Base-by-base conservation (phyloP, 2,888 invertebrate species). In the Scaptomyza caliginosa region DNA sequence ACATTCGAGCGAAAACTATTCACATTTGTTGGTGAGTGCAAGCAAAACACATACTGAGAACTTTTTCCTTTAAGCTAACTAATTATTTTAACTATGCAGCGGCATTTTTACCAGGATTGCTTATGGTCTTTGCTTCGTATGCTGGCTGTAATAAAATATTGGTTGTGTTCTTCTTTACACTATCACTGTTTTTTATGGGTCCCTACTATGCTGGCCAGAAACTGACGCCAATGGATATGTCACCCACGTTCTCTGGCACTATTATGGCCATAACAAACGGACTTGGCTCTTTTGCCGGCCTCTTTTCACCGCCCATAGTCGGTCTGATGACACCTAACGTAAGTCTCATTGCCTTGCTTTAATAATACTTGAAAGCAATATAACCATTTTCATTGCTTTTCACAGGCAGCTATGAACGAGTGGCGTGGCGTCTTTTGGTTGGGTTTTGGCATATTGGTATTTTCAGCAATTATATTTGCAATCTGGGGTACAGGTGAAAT, bases 401-500 rank as follows among this genome's bases (percentile, higher is more conserved):
- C n/a, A 3, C 21, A 94, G 94, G 92, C 94, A 24, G 93, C 93
- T 0, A 77, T 94, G 10, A 87, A 89, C 10, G 93, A 96, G 91
- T 96, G 96, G 96, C 92, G 94, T 16, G 77, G 93, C 0, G 96
- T 96, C 0, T 96, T 96, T 89, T 96, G 96, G 95, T 94, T 96
- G 17, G 94, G 95, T 28, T 92, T 95, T 1, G 93, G 84, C 0
- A 93, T 96, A 3, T 93, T 96, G 60, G 88, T 94, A 0, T 52
- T 93, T 0, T 94, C 95, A 0, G 95, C 95, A 81, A 30, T 94
- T 0, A 86, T 95, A 5, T 96, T 95, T 89, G 71, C 94, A 0
- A 45, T 95, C 3, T 95, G 93, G 83, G 96, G 78, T 2, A 26
- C 60, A 8, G 70, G 95, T 0, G 94, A 96, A 17, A 93, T 94